These are phyloP conservation scores for Bagarius yarrelli DNA, from an alignment of 2,113 vertebrate genomes.

Conservation along the genomic window DNA sequence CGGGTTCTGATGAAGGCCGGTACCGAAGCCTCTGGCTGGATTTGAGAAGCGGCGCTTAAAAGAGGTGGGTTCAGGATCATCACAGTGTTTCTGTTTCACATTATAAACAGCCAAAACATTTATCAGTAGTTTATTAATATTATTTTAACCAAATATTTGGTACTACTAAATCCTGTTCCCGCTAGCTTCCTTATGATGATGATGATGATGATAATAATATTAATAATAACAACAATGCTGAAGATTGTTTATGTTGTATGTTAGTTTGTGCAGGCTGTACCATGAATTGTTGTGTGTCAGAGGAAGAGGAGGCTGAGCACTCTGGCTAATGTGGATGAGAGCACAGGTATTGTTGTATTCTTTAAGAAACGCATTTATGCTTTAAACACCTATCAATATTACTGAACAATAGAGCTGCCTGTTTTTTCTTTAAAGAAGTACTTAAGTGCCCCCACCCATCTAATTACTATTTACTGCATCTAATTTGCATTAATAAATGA, in stretches of 20 bases:
- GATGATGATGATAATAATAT: not conserved
- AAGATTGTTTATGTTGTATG: not conserved
- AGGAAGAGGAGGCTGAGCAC: slow-evolving; percentile 17
- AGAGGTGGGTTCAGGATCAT: slow-evolving; percentile 58
- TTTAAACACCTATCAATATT: not conserved
- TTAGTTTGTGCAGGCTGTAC: slow-evolving; percentile 27
- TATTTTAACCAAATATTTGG: not conserved
- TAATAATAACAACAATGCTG: not conserved
- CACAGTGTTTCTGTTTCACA: not conserved
- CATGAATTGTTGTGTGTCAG: slow-evolving; percentile 26
- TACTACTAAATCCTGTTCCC: not conserved
- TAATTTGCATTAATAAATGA: not conserved
- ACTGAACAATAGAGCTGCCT: not conserved
- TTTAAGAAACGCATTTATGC: not conserved
- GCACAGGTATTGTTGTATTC: slow-evolving; percentile 26
- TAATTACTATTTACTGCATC: not conserved
- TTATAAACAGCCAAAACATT: not conserved
- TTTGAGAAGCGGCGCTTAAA: slow-evolving; percentile 61
- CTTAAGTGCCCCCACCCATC: not conserved
- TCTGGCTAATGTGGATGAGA: slow-evolving; percentile 7
- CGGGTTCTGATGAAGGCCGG: slow-evolving; percentile 50
- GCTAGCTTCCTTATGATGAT: not conserved
- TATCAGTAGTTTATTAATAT: not conserved
- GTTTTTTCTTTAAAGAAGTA: not conserved
- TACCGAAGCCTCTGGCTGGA: slow-evolving; percentile 63